Conservation (phyloP, 2,113 vertebrate genomes). For the Hirundichthys speculiger region DNA sequence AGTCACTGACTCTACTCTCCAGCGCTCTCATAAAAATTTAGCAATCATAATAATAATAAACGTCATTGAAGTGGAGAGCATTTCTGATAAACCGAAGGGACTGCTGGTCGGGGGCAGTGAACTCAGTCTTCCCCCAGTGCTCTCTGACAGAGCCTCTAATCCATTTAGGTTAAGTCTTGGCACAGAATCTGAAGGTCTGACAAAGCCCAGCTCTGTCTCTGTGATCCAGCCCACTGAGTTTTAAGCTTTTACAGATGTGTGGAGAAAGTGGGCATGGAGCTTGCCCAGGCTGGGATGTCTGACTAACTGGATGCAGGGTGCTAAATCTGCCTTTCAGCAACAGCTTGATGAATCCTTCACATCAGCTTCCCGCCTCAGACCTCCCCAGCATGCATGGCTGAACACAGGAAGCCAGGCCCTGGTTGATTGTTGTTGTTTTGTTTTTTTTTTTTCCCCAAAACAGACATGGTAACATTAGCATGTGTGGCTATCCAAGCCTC, state of each 20-base stretch:
- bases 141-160: conserved; percentile 63
- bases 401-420: conserved; percentile 12
- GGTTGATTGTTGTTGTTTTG: conserved; percentile 25
- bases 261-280: conserved; percentile 57
- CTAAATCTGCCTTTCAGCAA: conserved; percentile 63
- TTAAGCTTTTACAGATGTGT: conserved; percentile 78
- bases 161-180: conserved; percentile 66
- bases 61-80: background rate
- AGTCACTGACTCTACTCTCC: conserved; percentile 41
- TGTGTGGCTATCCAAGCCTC: conserved; percentile 18
- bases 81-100: conserved; percentile 47
- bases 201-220: conserved; percentile 78
- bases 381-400: conserved; percentile 8
- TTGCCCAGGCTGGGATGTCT: conserved; percentile 35
- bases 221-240: conserved; percentile 62
- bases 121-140: conserved; percentile 50
- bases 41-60: background rate
- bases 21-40: conserved; percentile 31
- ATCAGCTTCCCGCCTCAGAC: conserved; percentile 16
- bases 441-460: conserved; percentile 11
- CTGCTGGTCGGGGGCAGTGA: conserved; percentile 45
- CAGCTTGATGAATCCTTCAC: conserved; percentile 35
- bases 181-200: conserved; percentile 64
- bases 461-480: conserved; percentile 38
- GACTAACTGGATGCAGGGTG: conserved; percentile 53